Percentiles rank a stretch among this genome's conserved stretches.
Conservation (phyloP, 2,888 invertebrate species). For the Slavum lentiscoides region DNA sequence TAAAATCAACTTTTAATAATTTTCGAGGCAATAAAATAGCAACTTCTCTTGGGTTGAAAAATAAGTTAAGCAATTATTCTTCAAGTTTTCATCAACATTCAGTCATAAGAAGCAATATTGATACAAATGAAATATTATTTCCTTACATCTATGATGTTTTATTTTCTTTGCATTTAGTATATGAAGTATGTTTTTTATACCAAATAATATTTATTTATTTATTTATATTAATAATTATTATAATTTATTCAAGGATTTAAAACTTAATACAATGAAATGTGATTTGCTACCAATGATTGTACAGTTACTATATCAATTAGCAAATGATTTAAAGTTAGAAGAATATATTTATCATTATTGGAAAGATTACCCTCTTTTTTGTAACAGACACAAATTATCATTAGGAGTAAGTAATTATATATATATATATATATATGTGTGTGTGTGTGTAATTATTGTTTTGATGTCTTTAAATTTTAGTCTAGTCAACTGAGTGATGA, state of each 20-base stretch:
- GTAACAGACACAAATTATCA: conserved; percentile 34
- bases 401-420: conserved; percentile 19
- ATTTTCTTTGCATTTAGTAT: conserved; percentile 82
- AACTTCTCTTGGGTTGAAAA: conserved; percentile 46
- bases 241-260: conserved; percentile 68
- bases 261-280: conserved; percentile 73
- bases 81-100: conserved; percentile 7
- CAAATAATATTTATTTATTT: background rate
- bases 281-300: conserved; percentile 72
- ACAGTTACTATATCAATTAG: conserved; percentile 73
- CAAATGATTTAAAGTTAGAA: conserved; percentile 73
- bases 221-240: conserved; percentile 1
- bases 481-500: conserved; percentile 64
- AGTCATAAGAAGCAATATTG: conserved; percentile 60
- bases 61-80: conserved; percentile 17
- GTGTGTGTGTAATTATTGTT: background rate
- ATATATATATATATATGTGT: background rate
- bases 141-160: conserved; percentile 74
- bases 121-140: conserved; percentile 71
- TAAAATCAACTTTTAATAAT: conserved; percentile 63
- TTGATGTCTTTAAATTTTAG: conserved; percentile 54
- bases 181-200: conserved; percentile 66
- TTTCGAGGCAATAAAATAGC: conserved; percentile 59
- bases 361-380: conserved; percentile 73
- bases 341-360: conserved; percentile 80